Conservation (phyloP, 2,113 vertebrate genomes). For the Axis porcinus region DNA sequence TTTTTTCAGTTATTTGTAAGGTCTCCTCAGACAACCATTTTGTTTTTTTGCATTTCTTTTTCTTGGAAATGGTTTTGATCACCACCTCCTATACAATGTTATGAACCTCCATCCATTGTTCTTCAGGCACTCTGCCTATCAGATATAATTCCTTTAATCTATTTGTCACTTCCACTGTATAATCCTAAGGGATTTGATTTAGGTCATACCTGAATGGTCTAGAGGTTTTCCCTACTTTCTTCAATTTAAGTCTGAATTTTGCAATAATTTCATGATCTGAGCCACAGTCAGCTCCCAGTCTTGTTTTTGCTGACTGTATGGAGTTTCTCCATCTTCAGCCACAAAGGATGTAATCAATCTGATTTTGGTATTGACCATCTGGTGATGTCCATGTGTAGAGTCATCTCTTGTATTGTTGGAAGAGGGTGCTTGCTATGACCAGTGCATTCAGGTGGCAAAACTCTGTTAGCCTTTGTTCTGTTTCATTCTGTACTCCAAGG, state of each 20-base stretch:
- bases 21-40: not conserved
- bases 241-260: not conserved
- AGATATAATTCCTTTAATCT: not conserved
- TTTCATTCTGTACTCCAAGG: not conserved
- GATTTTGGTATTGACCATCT: not conserved
- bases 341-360: not conserved
- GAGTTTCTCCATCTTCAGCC: not conserved
- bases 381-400: not conserved
- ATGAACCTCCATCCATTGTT: not conserved
- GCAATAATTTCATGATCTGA: not conserved
- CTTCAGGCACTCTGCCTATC: not conserved
- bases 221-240: not conserved
- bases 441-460: not conserved
- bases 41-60: not conserved
- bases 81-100: not conserved
- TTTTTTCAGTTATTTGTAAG: not conserved
- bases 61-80: not conserved
- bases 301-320: not conserved
- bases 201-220: not conserved
- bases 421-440: not conserved
- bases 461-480: not conserved
- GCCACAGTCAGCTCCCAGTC: not conserved
- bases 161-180: not conserved
- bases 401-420: accelerated
- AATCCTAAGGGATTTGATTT: not conserved